Percentiles rank a stretch among this genome's conserved stretches.
phyloP scores from a whole-genome alignment of 2,888 invertebrate genomes.

The Chalcosyrphus nemorum region DNA sequence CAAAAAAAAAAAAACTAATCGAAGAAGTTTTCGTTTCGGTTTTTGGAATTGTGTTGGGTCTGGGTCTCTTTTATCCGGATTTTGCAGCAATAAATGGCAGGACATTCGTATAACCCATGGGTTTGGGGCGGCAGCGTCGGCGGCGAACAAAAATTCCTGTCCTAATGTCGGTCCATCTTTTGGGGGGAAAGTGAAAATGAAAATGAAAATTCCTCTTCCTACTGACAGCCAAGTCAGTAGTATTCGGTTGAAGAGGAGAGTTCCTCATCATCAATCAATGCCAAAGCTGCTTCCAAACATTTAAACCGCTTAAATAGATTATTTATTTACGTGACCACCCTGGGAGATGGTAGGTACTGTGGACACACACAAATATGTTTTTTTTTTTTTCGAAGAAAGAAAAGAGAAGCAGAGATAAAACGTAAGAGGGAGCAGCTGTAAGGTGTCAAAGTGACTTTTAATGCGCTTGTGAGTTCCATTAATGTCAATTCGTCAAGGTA shows the following conservation, averaged over 20 bases:
- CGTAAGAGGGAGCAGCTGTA: constrained; percentile 10
- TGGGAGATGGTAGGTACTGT: constrained; percentile 6
- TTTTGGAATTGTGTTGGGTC: not conserved
- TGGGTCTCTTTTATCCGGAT: not conserved
- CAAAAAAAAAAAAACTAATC: constrained; percentile 48
- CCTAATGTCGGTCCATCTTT: constrained; percentile 18
- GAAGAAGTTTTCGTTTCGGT: constrained; percentile 51
- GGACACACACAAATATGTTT: constrained; percentile 30
- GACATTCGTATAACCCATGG: not conserved
- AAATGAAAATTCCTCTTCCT: constrained; percentile 15
- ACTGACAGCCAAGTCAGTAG: not conserved
- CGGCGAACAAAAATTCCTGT: not conserved
- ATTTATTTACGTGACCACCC: constrained; percentile 67
- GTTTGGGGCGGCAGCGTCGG: not conserved
- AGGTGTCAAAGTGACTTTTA: constrained; percentile 48
- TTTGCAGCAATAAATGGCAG: not conserved
- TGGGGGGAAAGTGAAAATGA: constrained; percentile 54
- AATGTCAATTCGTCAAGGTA: constrained; percentile 27
- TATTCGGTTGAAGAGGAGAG: not conserved
- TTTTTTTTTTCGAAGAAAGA: not conserved
- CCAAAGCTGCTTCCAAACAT: constrained; percentile 57
- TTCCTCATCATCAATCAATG: constrained; percentile 64
- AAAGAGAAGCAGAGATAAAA: not conserved
- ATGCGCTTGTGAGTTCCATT: constrained; percentile 47
- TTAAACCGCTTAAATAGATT: constrained; percentile 68